These are phyloP conservation scores for Bombycilla garrulus DNA, from an alignment of 2,113 vertebrate species.

Conservation along the genomic window DNA sequence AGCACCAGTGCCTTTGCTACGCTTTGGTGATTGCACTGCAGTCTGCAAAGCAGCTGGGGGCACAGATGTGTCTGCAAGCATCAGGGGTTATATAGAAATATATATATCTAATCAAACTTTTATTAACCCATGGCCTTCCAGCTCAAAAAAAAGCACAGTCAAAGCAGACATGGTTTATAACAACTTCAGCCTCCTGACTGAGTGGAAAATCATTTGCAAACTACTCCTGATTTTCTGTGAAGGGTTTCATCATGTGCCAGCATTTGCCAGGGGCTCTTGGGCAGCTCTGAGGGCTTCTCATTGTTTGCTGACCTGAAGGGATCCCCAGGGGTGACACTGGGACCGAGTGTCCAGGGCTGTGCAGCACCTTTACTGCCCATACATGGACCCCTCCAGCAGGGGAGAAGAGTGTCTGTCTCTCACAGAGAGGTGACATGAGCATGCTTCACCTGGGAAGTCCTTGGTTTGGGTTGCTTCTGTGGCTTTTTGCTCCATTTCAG, in stretches of 20 bases:
- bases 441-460: not conserved
- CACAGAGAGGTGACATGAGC: not conserved
- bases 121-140: not conserved
- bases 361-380: not conserved
- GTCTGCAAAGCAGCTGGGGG: not conserved
- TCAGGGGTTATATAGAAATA: conserved; percentile 19
- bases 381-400: rapidly evolving
- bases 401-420: not conserved
- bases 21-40: not conserved
- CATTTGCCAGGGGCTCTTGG: rapidly evolving
- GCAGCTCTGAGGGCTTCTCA: not conserved
- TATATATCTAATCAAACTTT: conserved; percentile 17
- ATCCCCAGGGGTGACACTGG: not conserved
- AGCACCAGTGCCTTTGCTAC: not conserved
- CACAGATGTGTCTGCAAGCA: not conserved
- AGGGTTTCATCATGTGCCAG: not conserved
- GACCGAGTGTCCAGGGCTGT: rapidly evolving
- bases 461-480: rapidly evolving
- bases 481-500: not conserved
- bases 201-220: not conserved
- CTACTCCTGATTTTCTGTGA: not conserved
- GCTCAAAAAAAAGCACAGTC: not conserved
- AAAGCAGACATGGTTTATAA: not conserved
- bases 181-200: not conserved
- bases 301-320: not conserved